Evolutionary conservation across 1,140 invertebrate species (phyloP), one percentile per base, ranked within the genome.

Genomic region (Drosophila lacteicornis): DNA sequence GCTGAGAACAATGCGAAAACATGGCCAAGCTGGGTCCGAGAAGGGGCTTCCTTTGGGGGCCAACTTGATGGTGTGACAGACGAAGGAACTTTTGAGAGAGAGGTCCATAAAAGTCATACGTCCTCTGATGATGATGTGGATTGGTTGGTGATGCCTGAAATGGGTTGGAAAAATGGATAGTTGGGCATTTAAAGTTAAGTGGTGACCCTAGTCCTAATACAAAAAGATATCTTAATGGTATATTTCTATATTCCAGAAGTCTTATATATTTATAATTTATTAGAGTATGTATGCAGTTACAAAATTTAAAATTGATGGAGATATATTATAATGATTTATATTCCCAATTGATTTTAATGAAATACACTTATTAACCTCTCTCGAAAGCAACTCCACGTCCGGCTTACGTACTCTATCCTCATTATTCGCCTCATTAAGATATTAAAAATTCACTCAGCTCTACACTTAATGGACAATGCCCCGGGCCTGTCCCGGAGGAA

Each of bases 1-100:
- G 84, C 80, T 58, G 66, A 73, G 75, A 69, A 90, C 84, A 88
- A 88, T 81, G 85, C 60, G 79, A 25, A 78, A 81, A 75, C 80
- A 87, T 73, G 80, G 47, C 49, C 59, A 30, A 45, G 79, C 66
- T 17, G 67, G 33, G 40, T 30, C 30, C 12, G 4, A 22, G 45
- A 19, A n/a, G 27, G 50, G 45, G 36, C 25, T 43, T 36, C 38
- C 51, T 19, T 43, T 49, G 67, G 70, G 38, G 46, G 15, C 38
- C n/a, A 69, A 58, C 27, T 57, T 61, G 57, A 38, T 67, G 63
- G 56, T 61, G 63, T 62, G 56, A 74, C 67, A 38, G 36, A 58
- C 11, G 53, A 40, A 17, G 70, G 17, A 73, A 43, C 45, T 71
- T 42, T 25, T 19, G 30, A 50, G 15, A 27, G 36, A 46, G 38